Conservation (phyloP, 2,888 invertebrate genomes). For the Drosophila barbarae region DNA sequence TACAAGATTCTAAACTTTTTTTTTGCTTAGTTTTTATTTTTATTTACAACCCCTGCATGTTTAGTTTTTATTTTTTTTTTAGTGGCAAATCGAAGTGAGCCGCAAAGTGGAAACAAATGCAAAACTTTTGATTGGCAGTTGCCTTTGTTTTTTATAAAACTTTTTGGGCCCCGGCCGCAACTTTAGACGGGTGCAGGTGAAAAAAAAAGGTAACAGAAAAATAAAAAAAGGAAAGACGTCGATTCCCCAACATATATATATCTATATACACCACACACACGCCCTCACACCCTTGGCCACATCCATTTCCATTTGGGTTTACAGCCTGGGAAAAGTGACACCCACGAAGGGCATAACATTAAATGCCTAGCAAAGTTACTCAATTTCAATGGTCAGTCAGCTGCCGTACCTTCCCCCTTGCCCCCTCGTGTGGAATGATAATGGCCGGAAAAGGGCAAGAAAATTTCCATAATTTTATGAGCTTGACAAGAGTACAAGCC, state of each 20-base stretch:
- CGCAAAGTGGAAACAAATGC: slow-evolving; percentile 41
- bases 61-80: neutral
- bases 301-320: slow-evolving; percentile 11
- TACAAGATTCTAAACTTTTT: no score
- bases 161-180: slow-evolving; percentile 48
- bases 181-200: slow-evolving; percentile 55
- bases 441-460: slow-evolving; percentile 55
- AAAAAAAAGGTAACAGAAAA: slow-evolving; percentile 20
- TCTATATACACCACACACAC: neutral
- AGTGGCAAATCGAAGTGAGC: slow-evolving; percentile 24
- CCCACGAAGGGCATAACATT: slow-evolving; percentile 36
- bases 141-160: slow-evolving; percentile 53
- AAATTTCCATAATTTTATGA: slow-evolving; percentile 75
- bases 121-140: slow-evolving; percentile 71
- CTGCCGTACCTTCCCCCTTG: neutral
- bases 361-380: slow-evolving; percentile 34
- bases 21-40: neutral
- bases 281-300: neutral
- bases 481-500: slow-evolving; percentile 46
- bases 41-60: slow-evolving; percentile 3
- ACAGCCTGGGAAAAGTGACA: slow-evolving; percentile 29
- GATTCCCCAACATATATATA: neutral
- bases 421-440: slow-evolving; percentile 30
- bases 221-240: neutral
- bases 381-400: slow-evolving; percentile 41